phyloP scores from a whole-genome alignment of 2,797 vertebrate genomes.

The Takifugu rubripes region DNA sequence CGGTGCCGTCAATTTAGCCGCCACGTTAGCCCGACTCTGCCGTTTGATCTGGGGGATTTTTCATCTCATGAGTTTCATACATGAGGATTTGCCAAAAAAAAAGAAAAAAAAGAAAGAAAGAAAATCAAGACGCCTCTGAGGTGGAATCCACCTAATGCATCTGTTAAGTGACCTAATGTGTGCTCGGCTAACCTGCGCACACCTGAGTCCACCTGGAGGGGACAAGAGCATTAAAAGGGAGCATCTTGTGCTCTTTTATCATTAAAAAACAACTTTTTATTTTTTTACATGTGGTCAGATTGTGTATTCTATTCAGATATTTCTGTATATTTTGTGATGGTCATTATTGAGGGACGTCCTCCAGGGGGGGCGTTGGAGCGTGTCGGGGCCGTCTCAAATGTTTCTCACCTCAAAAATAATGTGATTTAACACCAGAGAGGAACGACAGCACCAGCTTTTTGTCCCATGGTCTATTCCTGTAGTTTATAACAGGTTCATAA shows the following conservation, averaged over 20 bases:
- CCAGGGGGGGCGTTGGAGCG: too few species aligned
- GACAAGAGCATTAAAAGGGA: conserved; percentile 38
- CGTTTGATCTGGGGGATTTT: conserved; percentile 66
- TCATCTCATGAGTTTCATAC: conserved; percentile 60
- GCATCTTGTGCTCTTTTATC: conserved; percentile 23
- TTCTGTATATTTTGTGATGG: not conserved
- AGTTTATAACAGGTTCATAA: too few species aligned
- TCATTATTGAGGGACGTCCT: too few species aligned
- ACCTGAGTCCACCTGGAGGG: conserved; percentile 32
- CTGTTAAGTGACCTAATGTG: conserved; percentile 58
- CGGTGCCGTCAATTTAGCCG: conserved; percentile 59
- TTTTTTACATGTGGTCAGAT: conserved; percentile 3
- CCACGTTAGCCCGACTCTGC: conserved; percentile 61
- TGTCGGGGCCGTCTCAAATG: too few species aligned
- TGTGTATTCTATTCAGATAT: not conserved
- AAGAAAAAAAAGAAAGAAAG: conserved; percentile 32
- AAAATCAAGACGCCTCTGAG: conserved; percentile 31
- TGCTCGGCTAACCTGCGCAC: conserved; percentile 43
- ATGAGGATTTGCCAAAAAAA: conserved; percentile 49
- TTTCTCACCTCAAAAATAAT: too few species aligned
- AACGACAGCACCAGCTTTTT: too few species aligned
- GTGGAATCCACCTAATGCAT: conserved; percentile 44
- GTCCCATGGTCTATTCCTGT: too few species aligned
- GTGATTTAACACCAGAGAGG: too few species aligned
- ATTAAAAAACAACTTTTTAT: conserved; percentile 4